Conservation (phyloP, 2,113 vertebrate genomes). For the Butastur rufipennis region DNA sequence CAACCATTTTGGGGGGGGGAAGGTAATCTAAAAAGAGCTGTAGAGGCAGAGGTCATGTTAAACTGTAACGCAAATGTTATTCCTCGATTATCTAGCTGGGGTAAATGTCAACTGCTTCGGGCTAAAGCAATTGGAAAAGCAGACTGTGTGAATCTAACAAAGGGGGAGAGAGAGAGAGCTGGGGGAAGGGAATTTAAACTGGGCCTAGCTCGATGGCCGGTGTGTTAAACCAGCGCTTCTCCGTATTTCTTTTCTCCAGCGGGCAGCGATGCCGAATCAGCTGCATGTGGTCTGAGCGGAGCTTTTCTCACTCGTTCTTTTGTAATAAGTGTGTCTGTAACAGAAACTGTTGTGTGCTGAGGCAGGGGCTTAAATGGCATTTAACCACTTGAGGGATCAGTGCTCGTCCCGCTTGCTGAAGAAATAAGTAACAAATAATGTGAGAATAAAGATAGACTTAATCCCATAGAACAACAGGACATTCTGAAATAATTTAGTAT, state of each 20-base stretch:
- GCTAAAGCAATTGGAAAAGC: constrained; percentile 81
- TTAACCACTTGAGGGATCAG: neutral
- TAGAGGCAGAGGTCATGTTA: constrained; percentile 93
- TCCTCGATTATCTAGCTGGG: constrained; percentile 95
- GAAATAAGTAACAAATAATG: neutral
- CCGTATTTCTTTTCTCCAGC: neutral
- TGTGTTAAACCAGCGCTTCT: constrained; percentile 66
- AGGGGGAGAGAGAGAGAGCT: constrained; percentile 19
- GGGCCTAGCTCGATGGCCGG: constrained; percentile 51
- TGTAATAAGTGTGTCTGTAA: neutral
- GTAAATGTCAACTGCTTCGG: constrained; percentile 94
- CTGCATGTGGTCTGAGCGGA: neutral
- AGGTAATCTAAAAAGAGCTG: constrained; percentile 92
- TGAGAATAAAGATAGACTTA: neutral
- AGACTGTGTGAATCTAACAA: constrained; percentile 60
- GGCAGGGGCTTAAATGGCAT: neutral
- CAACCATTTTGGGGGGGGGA: constrained; percentile 74
- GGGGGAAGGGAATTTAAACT: constrained; percentile 34
- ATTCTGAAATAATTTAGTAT: neutral
- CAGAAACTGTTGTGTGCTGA: neutral
- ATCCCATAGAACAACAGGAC: neutral
- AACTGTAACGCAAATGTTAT: constrained; percentile 97
- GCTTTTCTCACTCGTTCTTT: neutral
- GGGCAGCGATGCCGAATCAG: neutral
- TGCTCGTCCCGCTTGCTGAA: neutral